Base-by-base conservation (phyloP, 2,113 vertebrate genomes). In the Crypturellus undulatus region DNA sequence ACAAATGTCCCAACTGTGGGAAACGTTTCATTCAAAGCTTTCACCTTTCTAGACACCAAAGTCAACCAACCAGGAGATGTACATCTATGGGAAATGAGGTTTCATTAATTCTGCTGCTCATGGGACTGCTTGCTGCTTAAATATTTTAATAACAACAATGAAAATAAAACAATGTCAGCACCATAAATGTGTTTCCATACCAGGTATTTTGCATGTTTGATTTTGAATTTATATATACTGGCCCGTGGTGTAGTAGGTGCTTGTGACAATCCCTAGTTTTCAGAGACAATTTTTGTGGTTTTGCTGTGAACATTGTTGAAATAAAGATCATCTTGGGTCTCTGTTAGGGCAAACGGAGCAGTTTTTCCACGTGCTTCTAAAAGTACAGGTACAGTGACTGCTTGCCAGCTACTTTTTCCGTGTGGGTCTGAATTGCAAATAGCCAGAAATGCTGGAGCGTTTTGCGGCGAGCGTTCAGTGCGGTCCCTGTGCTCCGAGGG, bases 1-100 rank as follows among this genome's bases (percentile, higher is more conserved):
- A 67, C 76, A 93, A 91, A 93, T 78, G 76, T 59, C 38, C 42
- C 68, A 71, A 1, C 60, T 95, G 92, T 96, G 92, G 90, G 88
- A 94, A 96, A 95, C 80, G 36, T 38, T 92, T 80, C 7, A 1
- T 94, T 94, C 83, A 94, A 90, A 95, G 95, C 56, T 91, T 96
- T 82, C 36, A 24, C 63, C 49, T 92, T 96, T 87, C 79, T 80
- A 83, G 69, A 73, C 24, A 42, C 88, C 9, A 3, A 62, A 95
- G 82, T 79, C 85, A 83, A 60, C 54, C 16, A 86, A 67, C 19
- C 26, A 75, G 72, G 52, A 92, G 76, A 58, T 63, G 26, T 47
- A 75, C 70, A 75, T 78, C 56, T 84, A 56, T 95, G 90, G 82
- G 76, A 93, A 88, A 88, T 84, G 79, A 88, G 28, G 22, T 47